Evolutionary conservation across 2,113 vertebrate species (phyloP).

Genomic region (Pao palembangensis): DNA sequence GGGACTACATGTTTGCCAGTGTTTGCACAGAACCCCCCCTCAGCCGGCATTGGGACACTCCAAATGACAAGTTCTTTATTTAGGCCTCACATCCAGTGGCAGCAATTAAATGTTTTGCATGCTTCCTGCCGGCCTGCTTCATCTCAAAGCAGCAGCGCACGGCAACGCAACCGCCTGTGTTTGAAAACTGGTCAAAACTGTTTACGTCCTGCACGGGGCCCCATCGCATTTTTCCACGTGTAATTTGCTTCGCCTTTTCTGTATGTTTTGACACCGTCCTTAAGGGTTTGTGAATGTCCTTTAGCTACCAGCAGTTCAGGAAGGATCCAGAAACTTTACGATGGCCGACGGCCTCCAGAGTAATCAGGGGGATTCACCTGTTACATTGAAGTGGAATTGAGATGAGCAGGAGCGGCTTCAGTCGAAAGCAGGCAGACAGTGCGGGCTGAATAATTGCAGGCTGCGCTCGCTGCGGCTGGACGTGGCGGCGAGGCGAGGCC

Average conservation of each 20-base stretch:
- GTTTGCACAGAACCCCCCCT: conserved; percentile 13
- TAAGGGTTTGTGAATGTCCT: too few species aligned
- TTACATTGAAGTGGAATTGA: conserved; percentile 60
- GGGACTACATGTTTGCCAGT: neutral
- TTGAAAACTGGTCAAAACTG: conserved; percentile 20
- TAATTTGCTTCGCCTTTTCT: conserved; percentile 20
- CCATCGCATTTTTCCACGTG: conserved; percentile 3
- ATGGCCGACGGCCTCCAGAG: conserved; percentile 30
- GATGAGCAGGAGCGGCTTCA: conserved; percentile 36
- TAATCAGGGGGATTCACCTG: conserved; percentile 48
- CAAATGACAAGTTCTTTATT: conserved; percentile 27
- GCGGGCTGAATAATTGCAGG: conserved; percentile 45
- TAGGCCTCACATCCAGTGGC: conserved; percentile 21
- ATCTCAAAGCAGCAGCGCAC: conserved; percentile 23
- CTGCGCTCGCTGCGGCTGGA: conserved; percentile 52
- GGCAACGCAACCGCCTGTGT: conserved; percentile 23
- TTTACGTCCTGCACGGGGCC: conserved; percentile 14
- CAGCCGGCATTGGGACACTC: conserved; percentile 19
- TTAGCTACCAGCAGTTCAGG: too few species aligned
- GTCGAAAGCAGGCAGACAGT: conserved; percentile 46
- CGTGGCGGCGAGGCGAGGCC: conserved; percentile 26
- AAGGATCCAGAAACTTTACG: neutral
- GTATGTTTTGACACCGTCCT: conserved; percentile 6
- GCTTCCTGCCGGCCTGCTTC: conserved; percentile 9
- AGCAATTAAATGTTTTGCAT: conserved; percentile 50